phyloP scores from a whole-genome alignment of 2,797 vertebrate genomes.

The Chaunax sp. region DNA sequence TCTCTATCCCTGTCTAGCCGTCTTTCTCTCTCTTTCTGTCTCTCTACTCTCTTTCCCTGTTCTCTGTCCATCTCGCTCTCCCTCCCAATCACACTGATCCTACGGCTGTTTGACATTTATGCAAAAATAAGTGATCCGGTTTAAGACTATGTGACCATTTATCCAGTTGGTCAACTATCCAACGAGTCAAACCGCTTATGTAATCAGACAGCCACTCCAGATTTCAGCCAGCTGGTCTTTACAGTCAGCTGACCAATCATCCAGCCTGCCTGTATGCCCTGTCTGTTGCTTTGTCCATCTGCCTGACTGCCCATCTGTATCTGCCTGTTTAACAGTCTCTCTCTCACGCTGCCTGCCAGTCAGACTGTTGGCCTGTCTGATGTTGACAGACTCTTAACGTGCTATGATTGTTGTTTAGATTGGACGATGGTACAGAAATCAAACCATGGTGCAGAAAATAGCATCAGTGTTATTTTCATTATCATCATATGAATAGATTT shows the following conservation, averaged over 20 bases:
- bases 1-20: conserved; percentile 29
- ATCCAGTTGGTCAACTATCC: conserved; percentile 56
- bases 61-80: neutral
- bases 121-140: conserved; percentile 46
- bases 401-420: conserved; percentile 31
- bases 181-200: conserved; percentile 59
- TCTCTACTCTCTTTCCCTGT: neutral
- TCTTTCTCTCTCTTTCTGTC: conserved; percentile 2
- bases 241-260: conserved; percentile 46
- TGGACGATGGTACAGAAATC: conserved; percentile 15
- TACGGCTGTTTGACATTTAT: conserved; percentile 65
- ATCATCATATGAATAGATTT: conserved; percentile 12
- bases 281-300: conserved; percentile 58
- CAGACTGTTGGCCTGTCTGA: conserved; percentile 35
- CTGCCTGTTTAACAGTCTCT: conserved; percentile 37
- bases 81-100: conserved; percentile 42
- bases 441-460: conserved; percentile 7
- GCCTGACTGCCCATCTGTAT: conserved; percentile 64
- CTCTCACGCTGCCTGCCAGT: conserved; percentile 26
- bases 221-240: conserved; percentile 49
- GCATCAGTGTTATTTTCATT: conserved; percentile 20
- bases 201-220: conserved; percentile 59
- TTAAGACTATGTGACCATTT: conserved; percentile 52
- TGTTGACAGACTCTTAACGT: conserved; percentile 42
- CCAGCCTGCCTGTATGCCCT: conserved; percentile 45